phyloP scores from a whole-genome alignment of 2,888 invertebrate genomes.

The Sipunculus nudus region DNA sequence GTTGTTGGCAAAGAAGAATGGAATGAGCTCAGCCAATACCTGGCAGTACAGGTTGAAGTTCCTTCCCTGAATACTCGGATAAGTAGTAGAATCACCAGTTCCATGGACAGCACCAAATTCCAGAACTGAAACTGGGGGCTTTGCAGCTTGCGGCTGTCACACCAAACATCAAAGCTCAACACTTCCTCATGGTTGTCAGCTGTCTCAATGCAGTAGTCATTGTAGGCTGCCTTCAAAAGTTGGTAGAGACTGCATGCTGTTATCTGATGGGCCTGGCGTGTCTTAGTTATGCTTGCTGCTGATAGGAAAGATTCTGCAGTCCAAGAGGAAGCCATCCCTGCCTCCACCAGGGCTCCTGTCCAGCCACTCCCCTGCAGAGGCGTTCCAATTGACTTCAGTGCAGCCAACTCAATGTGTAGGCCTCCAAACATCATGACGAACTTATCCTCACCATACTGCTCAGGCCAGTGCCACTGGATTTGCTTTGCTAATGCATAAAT shows the following conservation, averaged over 20 bases:
- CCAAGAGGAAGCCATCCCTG: slow-evolving; percentile 40
- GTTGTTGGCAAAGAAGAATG: slow-evolving; percentile 40
- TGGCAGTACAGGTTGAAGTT: slow-evolving; percentile 31
- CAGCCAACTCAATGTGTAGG: slow-evolving; percentile 53
- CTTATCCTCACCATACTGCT: slow-evolving; percentile 46
- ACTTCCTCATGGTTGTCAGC: not conserved
- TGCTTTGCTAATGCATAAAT: slow-evolving; percentile 49
- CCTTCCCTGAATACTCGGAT: slow-evolving; percentile 26
- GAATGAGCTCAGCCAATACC: slow-evolving; percentile 28
- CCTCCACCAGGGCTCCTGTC: slow-evolving; percentile 34
- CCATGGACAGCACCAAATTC: slow-evolving; percentile 18
- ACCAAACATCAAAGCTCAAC: slow-evolving; percentile 18
- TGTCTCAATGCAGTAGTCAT: slow-evolving; percentile 1
- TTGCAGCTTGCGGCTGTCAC: not conserved
- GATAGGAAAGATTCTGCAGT: slow-evolving; percentile 42
- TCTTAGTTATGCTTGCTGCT: slow-evolving; percentile 35
- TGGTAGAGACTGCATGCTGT: slow-evolving; percentile 34
- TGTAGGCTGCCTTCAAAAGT: slow-evolving; percentile 31
- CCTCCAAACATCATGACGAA: slow-evolving; percentile 51
- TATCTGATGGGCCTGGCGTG: slow-evolving; percentile 35
- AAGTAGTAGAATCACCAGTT: slow-evolving; percentile 14
- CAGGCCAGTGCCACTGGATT: slow-evolving; percentile 50
- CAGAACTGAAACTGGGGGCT: slow-evolving; percentile 33
- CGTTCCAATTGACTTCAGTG: slow-evolving; percentile 42
- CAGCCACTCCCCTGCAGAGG: slow-evolving; percentile 45